Base-by-base conservation (phyloP, 1,140 invertebrate genomes). In the Arctopsyche grandis region DNA sequence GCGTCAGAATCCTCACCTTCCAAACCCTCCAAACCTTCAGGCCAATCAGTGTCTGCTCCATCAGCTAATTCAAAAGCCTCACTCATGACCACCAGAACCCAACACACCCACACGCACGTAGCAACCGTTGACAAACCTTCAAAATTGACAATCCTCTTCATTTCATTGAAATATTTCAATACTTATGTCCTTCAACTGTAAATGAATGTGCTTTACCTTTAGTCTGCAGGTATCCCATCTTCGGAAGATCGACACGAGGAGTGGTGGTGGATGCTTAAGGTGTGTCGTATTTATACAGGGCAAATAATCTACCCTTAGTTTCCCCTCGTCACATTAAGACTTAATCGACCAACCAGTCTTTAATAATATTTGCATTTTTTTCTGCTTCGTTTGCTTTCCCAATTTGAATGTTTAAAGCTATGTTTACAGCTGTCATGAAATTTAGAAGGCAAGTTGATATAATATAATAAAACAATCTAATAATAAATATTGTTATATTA, bases 141-240 rank as follows among this genome's bases (percentile, higher is more conserved):
- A 71, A 46, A 66, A 14, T 44, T 16, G 16, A 38, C 46, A 10
- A 38, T 21, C 16, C 0, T 22, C 10, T 66, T 66, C 26, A 10
- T 9, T 21, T 26, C 5, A 9, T 66, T 24, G 58, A 12, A 22
- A 26, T 26, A 3, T 66, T 66, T 66, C 24, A 22, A 12, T 26
- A 5, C 10, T 22, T 63, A 19, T 63, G 16, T 22, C 12, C 4
- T 58, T 58, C 14, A 26, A 26, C 63, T 66, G 1, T 38, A 38
- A 38, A 38, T 38, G 1, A 7, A 38, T 38, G 7, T 38, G 29
- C 7, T 4, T 16, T 26, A 74, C 71, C 71, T 74, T 74, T 74
- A 5, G 12, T 56, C 24, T 56, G 71, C 14, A 74, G 21, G 24
- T 74, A 16, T 7, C 22, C 52, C 74, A 76, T 76, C 58, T 63